A percentile compares a stretch with the other conserved stretches of the same genome.
These are phyloP conservation scores for Gonioctena quinquepunctata DNA, from an alignment of 1,140 invertebrate genomes.

Conservation along the genomic window DNA sequence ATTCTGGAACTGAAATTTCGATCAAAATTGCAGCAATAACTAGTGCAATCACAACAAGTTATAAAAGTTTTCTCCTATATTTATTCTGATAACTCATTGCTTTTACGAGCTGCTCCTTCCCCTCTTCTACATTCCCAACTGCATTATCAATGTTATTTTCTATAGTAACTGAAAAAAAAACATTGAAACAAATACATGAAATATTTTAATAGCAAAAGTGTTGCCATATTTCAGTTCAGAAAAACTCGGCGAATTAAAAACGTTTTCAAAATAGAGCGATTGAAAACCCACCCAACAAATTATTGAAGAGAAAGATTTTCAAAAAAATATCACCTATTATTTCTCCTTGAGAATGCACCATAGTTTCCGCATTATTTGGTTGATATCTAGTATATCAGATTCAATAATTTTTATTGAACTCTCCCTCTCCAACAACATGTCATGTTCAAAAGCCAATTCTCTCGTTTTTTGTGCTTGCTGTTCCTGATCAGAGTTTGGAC, in stretches of 20 bases:
- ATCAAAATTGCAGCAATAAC: constrained; percentile 70
- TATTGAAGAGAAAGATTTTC: too few relatives aligned
- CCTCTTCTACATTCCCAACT: constrained; percentile 76
- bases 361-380: constrained; percentile 86
- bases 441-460: constrained; percentile 75
- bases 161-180: constrained; percentile 77
- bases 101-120: constrained; percentile 74
- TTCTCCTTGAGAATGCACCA: constrained; percentile 83
- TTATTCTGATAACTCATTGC: constrained; percentile 76
- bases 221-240: too few relatives aligned
- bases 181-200: too few relatives aligned
- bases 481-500: constrained; percentile 57
- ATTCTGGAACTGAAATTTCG: constrained; percentile 62
- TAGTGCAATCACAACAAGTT: constrained; percentile 66
- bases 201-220: too few relatives aligned
- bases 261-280: too few relatives aligned
- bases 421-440: constrained; percentile 74
- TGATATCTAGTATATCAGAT: constrained; percentile 86
- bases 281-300: too few relatives aligned
- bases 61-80: constrained; percentile 72
- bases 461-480: constrained; percentile 61
- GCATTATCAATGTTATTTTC: constrained; percentile 85
- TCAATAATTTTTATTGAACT: constrained; percentile 76
- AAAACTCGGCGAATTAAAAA: too few relatives aligned
- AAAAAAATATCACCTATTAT: constrained; percentile 85